Evolutionary conservation across 2,888 invertebrate genomes (phyloP).

Genomic region (Colostygia pectinataria): DNA sequence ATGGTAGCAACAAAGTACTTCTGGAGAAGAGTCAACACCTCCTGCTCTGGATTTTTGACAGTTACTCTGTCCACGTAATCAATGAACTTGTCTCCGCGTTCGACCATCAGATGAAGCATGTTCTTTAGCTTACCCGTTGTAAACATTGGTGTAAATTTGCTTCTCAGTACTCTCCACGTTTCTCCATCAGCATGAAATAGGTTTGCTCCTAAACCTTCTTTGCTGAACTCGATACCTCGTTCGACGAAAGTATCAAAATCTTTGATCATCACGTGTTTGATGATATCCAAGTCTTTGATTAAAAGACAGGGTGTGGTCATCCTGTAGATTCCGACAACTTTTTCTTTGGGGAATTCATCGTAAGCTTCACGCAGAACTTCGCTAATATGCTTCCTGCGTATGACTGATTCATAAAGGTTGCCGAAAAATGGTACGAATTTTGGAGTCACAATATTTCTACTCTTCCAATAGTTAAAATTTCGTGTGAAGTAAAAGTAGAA

Average conservation of each 20-base stretch:
- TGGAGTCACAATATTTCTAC: constrained; percentile 45
- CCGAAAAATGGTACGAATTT: constrained; percentile 51
- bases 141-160: constrained; percentile 54
- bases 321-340: constrained; percentile 56
- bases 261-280: constrained; percentile 57
- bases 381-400: neutral
- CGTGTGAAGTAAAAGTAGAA: constrained; percentile 50
- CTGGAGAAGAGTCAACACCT: constrained; percentile 43
- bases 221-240: constrained; percentile 51
- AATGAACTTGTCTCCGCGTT: constrained; percentile 35
- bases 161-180: constrained; percentile 52
- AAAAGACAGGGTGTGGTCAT: constrained; percentile 51
- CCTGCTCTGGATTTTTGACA: constrained; percentile 35
- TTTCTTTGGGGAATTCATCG: constrained; percentile 49
- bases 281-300: constrained; percentile 54
- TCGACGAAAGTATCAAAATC: constrained; percentile 56
- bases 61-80: constrained; percentile 29
- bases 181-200: constrained; percentile 56
- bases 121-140: constrained; percentile 60
- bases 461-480: constrained; percentile 56
- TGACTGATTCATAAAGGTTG: constrained; percentile 43
- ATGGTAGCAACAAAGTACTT: constrained; percentile 50
- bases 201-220: constrained; percentile 52
- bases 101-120: constrained; percentile 51
- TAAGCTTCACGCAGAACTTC: constrained; percentile 34